Evolutionary conservation across 2,797 vertebrate genomes (phyloP), one percentile per base, ranked within the genome.

Genomic region (Sebastes iracundus): DNA sequence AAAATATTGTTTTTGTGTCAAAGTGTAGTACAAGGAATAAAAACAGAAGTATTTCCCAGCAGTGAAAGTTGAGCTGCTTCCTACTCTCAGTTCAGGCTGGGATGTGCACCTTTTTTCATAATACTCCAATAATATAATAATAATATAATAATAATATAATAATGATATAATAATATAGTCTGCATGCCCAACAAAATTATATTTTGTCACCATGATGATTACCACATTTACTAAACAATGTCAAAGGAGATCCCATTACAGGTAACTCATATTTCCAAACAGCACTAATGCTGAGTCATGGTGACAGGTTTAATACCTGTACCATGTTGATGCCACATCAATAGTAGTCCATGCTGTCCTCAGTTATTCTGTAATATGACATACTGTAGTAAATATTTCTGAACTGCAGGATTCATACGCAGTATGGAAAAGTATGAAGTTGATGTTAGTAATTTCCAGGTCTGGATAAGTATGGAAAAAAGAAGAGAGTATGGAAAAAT

Each of bases 201-300:
- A n/a, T 30, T 33, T 55, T 32, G 6, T 77, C 8, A 65, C 25
- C 11, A 3, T 13, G n/a, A 3, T 13, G n/a, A 55, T 46, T 22
- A 6, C 0, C 33, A 25, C n/a, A 46, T 71, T 80, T 20, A 6
- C 11, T 20, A 7, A 53, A 38, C 28, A n/a, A 6, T 13, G 32
- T 52, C 13, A 59, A 46, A 72, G 6, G 12, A 69, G 67, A 22
- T 64, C 12, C 12, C 4, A 7, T 53, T 22, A 23, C 32, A 49
- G 22, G 18, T 32, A 10, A 18, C 33, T 53, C 22, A 1, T 22
- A 53, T 74, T 52, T 79, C 28, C 28, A 78, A 52, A 5, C 61
- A 33, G 33, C 22, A 49, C 20, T 49, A 20, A 35, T 55, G 67
- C 70, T 67, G 56, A 89, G 76, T 87, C 80, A 86, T 42, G 67